phyloP scores from a whole-genome alignment of 2,797 vertebrate species.

The Alcedo atthis region DNA sequence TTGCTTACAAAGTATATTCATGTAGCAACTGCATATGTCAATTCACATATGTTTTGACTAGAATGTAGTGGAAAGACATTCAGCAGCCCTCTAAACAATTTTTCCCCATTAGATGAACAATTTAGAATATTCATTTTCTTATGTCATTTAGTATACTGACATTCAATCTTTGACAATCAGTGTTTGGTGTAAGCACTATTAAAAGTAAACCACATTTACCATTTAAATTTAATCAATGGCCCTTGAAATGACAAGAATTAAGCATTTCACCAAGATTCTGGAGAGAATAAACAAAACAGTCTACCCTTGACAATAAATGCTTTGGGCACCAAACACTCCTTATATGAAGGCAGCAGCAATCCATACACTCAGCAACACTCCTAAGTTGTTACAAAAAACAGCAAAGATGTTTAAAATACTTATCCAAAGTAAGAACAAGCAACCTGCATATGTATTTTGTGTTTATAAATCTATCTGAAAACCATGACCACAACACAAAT shows the following conservation, averaged over 20 bases:
- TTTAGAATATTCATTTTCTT: neutral
- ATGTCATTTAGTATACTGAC: neutral
- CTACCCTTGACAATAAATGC: neutral
- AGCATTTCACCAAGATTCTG: neutral
- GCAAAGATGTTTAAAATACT: neutral
- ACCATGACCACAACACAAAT: neutral
- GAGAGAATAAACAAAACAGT: neutral
- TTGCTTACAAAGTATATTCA: conserved; percentile 49
- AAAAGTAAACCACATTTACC: conserved; percentile 26
- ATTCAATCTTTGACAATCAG: neutral
- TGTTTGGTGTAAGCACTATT: neutral
- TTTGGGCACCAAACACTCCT: neutral
- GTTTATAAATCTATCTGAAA: neutral
- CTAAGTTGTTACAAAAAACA: neutral
- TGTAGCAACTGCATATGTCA: conserved; percentile 8
- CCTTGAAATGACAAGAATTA: conserved; percentile 8
- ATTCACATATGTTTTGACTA: conserved; percentile 17
- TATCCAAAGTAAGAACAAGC: neutral
- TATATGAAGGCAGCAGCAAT: neutral
- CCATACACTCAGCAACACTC: neutral
- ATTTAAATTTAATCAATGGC: neutral
- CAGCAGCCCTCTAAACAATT: neutral
- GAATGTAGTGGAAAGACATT: conserved; percentile 1
- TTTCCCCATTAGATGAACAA: neutral
- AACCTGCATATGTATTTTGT: neutral